Base-by-base conservation (phyloP, 35 echinoderm and acorn worm genomes). In the Lytechinus pictus region DNA sequence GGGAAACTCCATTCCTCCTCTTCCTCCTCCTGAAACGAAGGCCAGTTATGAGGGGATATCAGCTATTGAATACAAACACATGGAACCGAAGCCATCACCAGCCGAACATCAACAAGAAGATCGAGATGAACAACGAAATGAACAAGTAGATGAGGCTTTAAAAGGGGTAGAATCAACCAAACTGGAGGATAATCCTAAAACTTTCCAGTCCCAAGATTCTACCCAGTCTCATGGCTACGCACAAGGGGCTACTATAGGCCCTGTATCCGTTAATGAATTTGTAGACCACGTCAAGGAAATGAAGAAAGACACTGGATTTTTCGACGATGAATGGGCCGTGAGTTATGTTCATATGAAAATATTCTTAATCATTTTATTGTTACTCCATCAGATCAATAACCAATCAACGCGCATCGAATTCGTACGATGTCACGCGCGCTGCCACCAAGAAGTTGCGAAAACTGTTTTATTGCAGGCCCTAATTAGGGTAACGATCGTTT, bases 221-320 rank as follows among this genome's bases (percentile, higher is more conserved):
- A 79, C 14, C 19, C 16, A 79, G 19, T 79, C 66, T 24, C n/a
- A n/a, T 79, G 66, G 21, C 19, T 24, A 79, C 14, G 6, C 66
- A 24, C 19, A 24, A 79, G 66, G 14, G 21, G 19, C 19, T 79
- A 24, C 2, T 24, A 79, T 79, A 16, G 16, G 29, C 13, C 88
- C 88, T 27, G 52, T 90, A 14, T 21, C 88, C 12, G 88, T 90
- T 33, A 27, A 44, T 4, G 52, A 52, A 4, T 52, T 90, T 52
- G 88, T 33, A 44, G 88, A 90, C 16, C 88, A 90, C 24, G 88
- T 90, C 88, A 90, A 90, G 88, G 24, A 33, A 90, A 90, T 90
- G 88, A 90, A 90, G 24, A 9, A 90, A 33, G 88, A 90, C 88
- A 90, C 28, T 54, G 5, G 10, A 44, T 1, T 10, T 52, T 90